Evolutionary conservation across 2,888 invertebrate species (phyloP).

Genomic region (Agriopis marginaria): DNA sequence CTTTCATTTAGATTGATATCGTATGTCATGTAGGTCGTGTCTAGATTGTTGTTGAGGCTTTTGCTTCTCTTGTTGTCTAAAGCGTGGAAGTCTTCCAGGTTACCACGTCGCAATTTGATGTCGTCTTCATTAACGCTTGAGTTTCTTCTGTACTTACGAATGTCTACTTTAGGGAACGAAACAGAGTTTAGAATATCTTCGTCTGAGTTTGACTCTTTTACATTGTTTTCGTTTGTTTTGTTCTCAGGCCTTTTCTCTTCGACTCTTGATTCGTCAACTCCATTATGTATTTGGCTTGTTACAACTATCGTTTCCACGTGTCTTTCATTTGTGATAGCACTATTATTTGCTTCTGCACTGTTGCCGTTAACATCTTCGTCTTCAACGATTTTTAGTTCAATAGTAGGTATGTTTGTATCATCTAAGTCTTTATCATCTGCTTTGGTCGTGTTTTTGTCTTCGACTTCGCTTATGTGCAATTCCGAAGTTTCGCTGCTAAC

Average conservation of each 20-base stretch:
- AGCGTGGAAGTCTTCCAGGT: slow-evolving; percentile 77
- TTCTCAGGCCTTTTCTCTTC: slow-evolving; percentile 39
- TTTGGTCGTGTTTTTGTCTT: slow-evolving; percentile 53
- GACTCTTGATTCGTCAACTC: slow-evolving; percentile 26
- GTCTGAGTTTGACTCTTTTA: slow-evolving; percentile 56
- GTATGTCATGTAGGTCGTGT: slow-evolving; percentile 67
- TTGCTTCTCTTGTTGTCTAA: slow-evolving; percentile 77
- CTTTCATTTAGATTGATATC: slow-evolving; percentile 77
- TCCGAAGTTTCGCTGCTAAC: slow-evolving; percentile 65
- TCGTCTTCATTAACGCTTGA: slow-evolving; percentile 82
- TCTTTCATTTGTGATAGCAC: slow-evolving; percentile 34
- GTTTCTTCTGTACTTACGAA: slow-evolving; percentile 75
- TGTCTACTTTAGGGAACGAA: slow-evolving; percentile 76
- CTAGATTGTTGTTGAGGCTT: slow-evolving; percentile 73
- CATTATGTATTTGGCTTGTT: slow-evolving; percentile 30
- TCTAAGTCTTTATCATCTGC: slow-evolving; percentile 68
- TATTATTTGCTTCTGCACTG: slow-evolving; percentile 28
- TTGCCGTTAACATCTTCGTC: slow-evolving; percentile 67
- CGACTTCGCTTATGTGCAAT: slow-evolving; percentile 61
- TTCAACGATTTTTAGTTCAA: slow-evolving; percentile 82
- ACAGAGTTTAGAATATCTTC: slow-evolving; percentile 66
- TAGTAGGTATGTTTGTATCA: slow-evolving; percentile 66
- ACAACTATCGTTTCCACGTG: slow-evolving; percentile 27
- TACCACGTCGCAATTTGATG: slow-evolving; percentile 74
- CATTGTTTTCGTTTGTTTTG: slow-evolving; percentile 38